Conservation (phyloP, 1,140 invertebrate genomes). For the Globodera ellingtonae region DNA sequence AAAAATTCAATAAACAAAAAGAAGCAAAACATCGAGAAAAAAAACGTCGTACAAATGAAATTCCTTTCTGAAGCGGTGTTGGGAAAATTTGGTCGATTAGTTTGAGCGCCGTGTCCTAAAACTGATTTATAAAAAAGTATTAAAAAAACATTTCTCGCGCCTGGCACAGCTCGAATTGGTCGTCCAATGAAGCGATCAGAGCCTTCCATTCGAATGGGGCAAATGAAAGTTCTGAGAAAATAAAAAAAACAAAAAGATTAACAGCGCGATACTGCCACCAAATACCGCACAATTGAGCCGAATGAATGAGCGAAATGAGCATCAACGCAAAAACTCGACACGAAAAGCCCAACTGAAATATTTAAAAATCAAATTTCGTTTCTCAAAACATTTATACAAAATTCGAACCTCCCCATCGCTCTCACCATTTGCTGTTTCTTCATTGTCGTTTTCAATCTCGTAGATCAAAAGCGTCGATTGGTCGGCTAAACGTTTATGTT, state of each 20-base stretch:
- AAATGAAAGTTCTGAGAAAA: neutral
- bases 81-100: neutral
- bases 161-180: conserved; percentile 27
- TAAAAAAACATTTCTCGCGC: neutral
- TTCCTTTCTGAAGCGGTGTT: neutral
- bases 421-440: conserved; percentile 11
- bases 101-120: conserved; percentile 22
- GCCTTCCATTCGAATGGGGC: neutral
- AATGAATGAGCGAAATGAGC: conserved; percentile 8
- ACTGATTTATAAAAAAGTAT: neutral
- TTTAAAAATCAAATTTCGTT: neutral
- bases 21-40: neutral
- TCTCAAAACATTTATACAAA: neutral
- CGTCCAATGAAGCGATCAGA: conserved; percentile 7
- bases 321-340: neutral
- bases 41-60: neutral
- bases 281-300: neutral
- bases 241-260: neutral
- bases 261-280: neutral
- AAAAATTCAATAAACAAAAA: neutral
- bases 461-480: neutral
- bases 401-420: neutral
- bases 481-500: neutral
- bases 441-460: neutral
- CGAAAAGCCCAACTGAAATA: neutral